Percentiles rank a stretch among this genome's conserved stretches.
phyloP scores from a whole-genome alignment of 1,140 invertebrate genomes.

The Macrocentrus cingulum region DNA sequence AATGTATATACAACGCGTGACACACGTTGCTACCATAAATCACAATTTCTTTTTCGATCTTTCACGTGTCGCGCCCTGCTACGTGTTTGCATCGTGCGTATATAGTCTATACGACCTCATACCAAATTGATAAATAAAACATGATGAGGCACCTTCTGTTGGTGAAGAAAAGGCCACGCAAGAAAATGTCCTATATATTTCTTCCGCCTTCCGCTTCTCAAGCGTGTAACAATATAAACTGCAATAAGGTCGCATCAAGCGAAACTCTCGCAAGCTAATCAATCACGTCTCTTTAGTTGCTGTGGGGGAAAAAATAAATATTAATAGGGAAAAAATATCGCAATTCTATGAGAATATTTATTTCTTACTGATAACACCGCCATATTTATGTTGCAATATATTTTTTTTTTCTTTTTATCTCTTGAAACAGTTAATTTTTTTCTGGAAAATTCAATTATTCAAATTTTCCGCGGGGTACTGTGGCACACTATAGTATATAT shows the following conservation, averaged over 20 bases:
- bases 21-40: slow-evolving; percentile 53
- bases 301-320: no score
- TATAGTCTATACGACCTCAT: background rate
- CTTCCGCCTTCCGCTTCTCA: slow-evolving; percentile 8
- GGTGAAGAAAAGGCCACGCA: background rate
- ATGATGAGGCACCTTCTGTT: slow-evolving; percentile 20
- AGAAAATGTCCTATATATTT: slow-evolving; percentile 11
- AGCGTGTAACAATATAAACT: background rate
- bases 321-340: background rate
- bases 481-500: no score
- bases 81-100: background rate
- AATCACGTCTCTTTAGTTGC: background rate
- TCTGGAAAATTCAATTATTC: no score
- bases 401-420: no score
- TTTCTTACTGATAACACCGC: no score
- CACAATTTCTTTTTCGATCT: slow-evolving; percentile 30
- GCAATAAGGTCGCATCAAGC: background rate
- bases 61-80: slow-evolving; percentile 8
- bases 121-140: slow-evolving; percentile 26
- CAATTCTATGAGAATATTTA: no score
- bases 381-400: no score
- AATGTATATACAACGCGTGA: slow-evolving; percentile 49
- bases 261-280: background rate
- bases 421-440: no score
- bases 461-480: no score